phyloP scores from a whole-genome alignment of 2,797 vertebrate species.

The Bufotes viridis region DNA sequence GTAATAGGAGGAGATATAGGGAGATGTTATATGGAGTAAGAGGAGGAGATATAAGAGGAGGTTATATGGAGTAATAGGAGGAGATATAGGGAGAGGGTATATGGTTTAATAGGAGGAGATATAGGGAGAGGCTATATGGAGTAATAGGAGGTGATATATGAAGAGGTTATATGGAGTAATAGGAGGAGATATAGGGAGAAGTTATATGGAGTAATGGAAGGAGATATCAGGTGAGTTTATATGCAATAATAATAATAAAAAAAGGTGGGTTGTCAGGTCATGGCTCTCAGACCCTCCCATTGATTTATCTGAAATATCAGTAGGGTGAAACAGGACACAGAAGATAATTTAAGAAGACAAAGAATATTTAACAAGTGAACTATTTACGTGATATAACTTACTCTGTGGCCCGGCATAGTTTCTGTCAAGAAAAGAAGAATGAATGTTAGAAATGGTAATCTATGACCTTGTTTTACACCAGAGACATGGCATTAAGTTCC shows the following conservation, averaged over 20 bases:
- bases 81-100: background rate
- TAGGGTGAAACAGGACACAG: background rate
- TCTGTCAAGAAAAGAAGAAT: background rate
- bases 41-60: background rate
- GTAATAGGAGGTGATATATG: background rate
- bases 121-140: background rate
- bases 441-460: background rate
- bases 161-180: no score
- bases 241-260: background rate
- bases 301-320: background rate
- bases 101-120: background rate
- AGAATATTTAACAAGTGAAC: background rate
- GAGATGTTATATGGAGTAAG: background rate
- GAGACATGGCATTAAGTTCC: no score
- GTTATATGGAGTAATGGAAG: no score
- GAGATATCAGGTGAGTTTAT: background rate
- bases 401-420: slow-evolving; percentile 10
- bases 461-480: background rate
- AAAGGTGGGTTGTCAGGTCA: background rate
- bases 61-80: slow-evolving; percentile 9
- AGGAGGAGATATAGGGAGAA: no score
- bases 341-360: background rate
- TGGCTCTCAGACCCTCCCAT: no score
- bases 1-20: background rate
- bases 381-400: background rate